A percentile compares a stretch with the other conserved stretches of the same genome.
Conservation (phyloP, 2,888 invertebrate genomes). For the Microctonus hyperodae region DNA sequence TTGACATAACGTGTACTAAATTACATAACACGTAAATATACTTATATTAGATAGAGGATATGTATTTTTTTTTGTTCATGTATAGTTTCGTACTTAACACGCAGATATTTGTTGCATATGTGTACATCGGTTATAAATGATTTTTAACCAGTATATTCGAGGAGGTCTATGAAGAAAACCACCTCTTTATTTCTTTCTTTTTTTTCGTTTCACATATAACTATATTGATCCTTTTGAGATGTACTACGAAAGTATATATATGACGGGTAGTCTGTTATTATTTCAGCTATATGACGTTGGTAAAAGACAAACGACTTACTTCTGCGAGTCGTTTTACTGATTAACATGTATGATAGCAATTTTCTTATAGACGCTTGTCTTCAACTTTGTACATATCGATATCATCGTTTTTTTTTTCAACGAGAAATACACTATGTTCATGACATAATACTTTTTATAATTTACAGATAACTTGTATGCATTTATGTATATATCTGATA, state of each 20-base stretch:
- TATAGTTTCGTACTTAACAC: not conserved
- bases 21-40: not conserved
- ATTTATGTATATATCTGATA: no score
- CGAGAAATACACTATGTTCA: not conserved
- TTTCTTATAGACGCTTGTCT: conserved; percentile 51
- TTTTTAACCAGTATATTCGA: not conserved
- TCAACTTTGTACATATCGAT: not conserved
- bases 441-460: no score
- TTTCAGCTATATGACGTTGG: not conserved
- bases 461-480: no score
- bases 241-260: conserved; percentile 3
- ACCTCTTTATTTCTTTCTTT: not conserved
- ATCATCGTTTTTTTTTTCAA: not conserved
- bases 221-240: not conserved
- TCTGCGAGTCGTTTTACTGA: conserved; percentile 41
- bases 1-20: not conserved
- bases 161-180: not conserved
- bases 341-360: conserved; percentile 56
- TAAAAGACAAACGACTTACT: conserved; percentile 35
- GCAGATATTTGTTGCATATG: not conserved
- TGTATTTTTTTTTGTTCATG: not conserved
- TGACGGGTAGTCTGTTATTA: not conserved
- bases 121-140: not conserved
- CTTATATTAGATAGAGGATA: not conserved
- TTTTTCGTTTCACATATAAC: conserved; percentile 1